These are phyloP conservation scores for Chrysochloris asiatica DNA, from an alignment of 2,113 vertebrate species.

Conservation along the genomic window DNA sequence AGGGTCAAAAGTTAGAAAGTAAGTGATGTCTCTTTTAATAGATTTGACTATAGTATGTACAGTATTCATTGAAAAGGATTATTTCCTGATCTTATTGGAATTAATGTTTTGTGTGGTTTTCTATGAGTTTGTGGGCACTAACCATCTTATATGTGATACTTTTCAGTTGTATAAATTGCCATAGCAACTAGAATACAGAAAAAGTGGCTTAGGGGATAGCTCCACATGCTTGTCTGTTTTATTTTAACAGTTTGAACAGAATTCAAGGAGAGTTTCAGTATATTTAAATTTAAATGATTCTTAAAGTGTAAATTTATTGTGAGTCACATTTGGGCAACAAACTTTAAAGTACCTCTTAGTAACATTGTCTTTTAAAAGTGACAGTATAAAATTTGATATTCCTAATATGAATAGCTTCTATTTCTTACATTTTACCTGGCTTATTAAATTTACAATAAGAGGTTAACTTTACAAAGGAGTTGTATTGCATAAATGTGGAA, in stretches of 20 bases:
- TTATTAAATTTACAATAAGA: conserved; percentile 39
- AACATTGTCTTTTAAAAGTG: conserved; percentile 60
- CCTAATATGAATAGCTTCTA: conserved; percentile 42
- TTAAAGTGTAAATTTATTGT: conserved; percentile 47
- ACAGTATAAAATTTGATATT: conserved; percentile 63
- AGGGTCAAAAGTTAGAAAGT: conserved; percentile 60
- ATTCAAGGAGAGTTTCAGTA: conserved; percentile 65
- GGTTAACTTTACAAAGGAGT: conserved; percentile 38
- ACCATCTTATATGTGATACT: conserved; percentile 70
- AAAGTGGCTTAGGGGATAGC: conserved; percentile 70
- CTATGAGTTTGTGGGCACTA: conserved; percentile 57
- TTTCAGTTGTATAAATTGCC: conserved; percentile 76
- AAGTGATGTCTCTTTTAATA: conserved; percentile 40
- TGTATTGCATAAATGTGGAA: not conserved
- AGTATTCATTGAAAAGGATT: conserved; percentile 55
- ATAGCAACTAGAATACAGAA: conserved; percentile 76
- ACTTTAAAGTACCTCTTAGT: conserved; percentile 54
- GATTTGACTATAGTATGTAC: conserved; percentile 7
- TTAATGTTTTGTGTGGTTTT: conserved; percentile 71
- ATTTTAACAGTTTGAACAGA: conserved; percentile 69
- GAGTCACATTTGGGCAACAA: conserved; percentile 65
- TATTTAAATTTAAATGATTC: conserved; percentile 65
- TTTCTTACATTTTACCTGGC: conserved; percentile 39
- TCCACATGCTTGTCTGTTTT: conserved; percentile 72
- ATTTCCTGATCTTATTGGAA: conserved; percentile 60